These are phyloP conservation scores for Ochropacha duplaris DNA, from an alignment of 2,888 invertebrate species.

Conservation along the genomic window DNA sequence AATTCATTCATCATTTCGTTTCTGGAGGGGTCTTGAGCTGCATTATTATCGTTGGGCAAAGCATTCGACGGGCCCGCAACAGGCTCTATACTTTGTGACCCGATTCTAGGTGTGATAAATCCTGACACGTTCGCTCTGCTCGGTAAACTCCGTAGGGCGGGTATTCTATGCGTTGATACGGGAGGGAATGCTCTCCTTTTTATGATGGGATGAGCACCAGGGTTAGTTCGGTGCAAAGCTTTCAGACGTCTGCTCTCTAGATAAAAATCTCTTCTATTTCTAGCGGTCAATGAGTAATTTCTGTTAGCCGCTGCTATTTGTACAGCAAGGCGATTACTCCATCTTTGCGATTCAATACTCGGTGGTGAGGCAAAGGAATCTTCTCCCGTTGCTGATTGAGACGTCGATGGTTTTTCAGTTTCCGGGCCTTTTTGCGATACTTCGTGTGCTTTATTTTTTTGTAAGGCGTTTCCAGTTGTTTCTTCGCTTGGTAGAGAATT, in stretches of 20 bases:
- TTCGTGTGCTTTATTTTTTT: slow-evolving; percentile 21
- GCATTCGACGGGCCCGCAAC: slow-evolving; percentile 60
- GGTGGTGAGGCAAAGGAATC: slow-evolving; percentile 28
- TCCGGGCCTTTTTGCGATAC: slow-evolving; percentile 13
- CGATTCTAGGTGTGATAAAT: slow-evolving; percentile 32
- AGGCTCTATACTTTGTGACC: slow-evolving; percentile 48
- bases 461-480: slow-evolving; percentile 10
- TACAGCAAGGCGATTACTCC: slow-evolving; percentile 74
- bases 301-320: slow-evolving; percentile 76
- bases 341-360: slow-evolving; percentile 41
- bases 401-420: slow-evolving; percentile 27
- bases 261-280: slow-evolving; percentile 66
- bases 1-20: slow-evolving; percentile 57
- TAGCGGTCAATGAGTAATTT: slow-evolving; percentile 68
- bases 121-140: slow-evolving; percentile 31
- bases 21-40: slow-evolving; percentile 37
- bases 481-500: slow-evolving; percentile 10
- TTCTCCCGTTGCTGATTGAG: slow-evolving; percentile 24
- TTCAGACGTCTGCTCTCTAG: slow-evolving; percentile 64
- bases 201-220: slow-evolving; percentile 61
- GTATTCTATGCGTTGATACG: slow-evolving; percentile 64
- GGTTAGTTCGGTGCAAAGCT: slow-evolving; percentile 73
- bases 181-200: slow-evolving; percentile 62
- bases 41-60: slow-evolving; percentile 28
- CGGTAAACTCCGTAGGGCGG: slow-evolving; percentile 59